phyloP scores from a whole-genome alignment of 1,140 invertebrate species.

The Paracyclopina nana region DNA sequence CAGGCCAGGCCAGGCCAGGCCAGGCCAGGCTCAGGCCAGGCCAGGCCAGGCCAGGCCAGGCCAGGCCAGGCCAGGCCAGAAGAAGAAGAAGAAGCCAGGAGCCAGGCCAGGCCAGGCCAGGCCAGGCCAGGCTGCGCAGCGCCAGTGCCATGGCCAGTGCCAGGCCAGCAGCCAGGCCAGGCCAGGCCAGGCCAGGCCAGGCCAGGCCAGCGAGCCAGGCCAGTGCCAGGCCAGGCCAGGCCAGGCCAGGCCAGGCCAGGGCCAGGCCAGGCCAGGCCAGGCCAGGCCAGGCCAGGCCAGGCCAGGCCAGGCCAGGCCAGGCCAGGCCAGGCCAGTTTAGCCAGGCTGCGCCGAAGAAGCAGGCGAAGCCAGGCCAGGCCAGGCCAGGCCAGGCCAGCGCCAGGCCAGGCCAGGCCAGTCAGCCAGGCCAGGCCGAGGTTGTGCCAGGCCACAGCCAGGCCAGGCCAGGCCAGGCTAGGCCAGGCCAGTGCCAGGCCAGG shows the following conservation, averaged over 20 bases:
- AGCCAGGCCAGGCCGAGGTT: slow-evolving; percentile 20
- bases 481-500: too few relatives aligned
- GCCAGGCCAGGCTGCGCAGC: slow-evolving; percentile 21
- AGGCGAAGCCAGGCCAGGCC: slow-evolving; percentile 20
- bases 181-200: slow-evolving; percentile 18
- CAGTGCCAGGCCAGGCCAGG: too few relatives aligned
- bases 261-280: slow-evolving; percentile 21
- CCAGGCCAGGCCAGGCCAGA: slow-evolving; percentile 21
- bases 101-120: slow-evolving; percentile 21
- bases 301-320: slow-evolving; percentile 21
- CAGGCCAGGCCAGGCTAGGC: slow-evolving; percentile 19
- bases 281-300: slow-evolving; percentile 21
- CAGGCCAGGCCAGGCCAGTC: slow-evolving; percentile 20
- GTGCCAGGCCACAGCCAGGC: too few relatives aligned
- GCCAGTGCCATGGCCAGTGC: slow-evolving; percentile 20
- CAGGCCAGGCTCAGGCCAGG: slow-evolving; percentile 22
- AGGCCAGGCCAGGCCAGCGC: slow-evolving; percentile 21
- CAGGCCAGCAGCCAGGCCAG: too few relatives aligned
- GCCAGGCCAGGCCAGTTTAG: slow-evolving; percentile 19
- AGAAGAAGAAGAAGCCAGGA: slow-evolving; percentile 19
- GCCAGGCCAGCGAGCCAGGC: slow-evolving; percentile 21
- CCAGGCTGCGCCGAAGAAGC: slow-evolving; percentile 19
- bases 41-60: slow-evolving; percentile 22
- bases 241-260: slow-evolving; percentile 21
- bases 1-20: slow-evolving; percentile 22